Percentiles rank a stretch among this genome's conserved stretches.
Evolutionary conservation across 2,888 invertebrate species (phyloP).

Genomic region (Kuschelorhynchus macadamiae): DNA sequence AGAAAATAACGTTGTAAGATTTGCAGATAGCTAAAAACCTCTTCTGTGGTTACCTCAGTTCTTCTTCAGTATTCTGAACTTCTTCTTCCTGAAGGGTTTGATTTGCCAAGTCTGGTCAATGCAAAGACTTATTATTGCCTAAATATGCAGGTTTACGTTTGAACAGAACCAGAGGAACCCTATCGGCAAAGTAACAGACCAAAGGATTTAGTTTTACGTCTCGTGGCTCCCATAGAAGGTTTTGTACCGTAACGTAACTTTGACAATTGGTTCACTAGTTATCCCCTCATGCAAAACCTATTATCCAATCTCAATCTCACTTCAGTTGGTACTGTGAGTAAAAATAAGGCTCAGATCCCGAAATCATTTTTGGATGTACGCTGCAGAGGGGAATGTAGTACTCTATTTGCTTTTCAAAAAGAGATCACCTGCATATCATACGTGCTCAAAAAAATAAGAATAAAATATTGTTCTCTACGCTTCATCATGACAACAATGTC

Average conservation of each 20-base stretch:
- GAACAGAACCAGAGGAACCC: slow-evolving; percentile 43
- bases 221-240: slow-evolving; percentile 28
- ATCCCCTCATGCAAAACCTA: neutral
- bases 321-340: neutral
- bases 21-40: too few species aligned
- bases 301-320: neutral
- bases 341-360: neutral
- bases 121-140: slow-evolving; percentile 32
- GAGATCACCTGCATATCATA: neutral
- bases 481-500: neutral
- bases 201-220: slow-evolving; percentile 36
- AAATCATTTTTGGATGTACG: neutral
- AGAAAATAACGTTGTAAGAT: too few species aligned
- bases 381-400: neutral
- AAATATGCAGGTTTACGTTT: slow-evolving; percentile 47
- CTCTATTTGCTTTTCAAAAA: neutral
- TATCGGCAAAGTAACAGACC: slow-evolving; percentile 41
- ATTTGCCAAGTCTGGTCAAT: too few species aligned
- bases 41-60: too few species aligned
- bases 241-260: slow-evolving; percentile 43
- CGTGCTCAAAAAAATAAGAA: neutral
- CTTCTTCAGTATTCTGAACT: too few species aligned
- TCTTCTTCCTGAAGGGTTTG: too few species aligned
- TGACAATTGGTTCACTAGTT: slow-evolving; percentile 48
- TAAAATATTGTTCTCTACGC: neutral